Conservation (phyloP, 2,113 vertebrate genomes). For the Ploceus nigricollis region DNA sequence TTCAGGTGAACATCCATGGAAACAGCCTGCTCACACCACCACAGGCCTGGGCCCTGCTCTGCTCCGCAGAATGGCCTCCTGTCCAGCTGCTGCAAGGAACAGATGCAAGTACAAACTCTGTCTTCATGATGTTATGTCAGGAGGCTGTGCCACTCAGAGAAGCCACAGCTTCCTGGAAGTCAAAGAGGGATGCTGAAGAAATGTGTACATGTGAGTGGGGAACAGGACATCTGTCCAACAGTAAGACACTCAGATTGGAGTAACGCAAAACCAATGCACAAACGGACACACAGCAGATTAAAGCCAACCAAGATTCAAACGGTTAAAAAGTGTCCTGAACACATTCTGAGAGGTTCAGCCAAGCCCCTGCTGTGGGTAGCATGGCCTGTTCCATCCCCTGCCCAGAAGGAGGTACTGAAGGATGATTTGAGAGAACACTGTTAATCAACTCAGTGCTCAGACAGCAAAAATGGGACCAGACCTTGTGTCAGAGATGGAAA, state of each 20-base stretch:
- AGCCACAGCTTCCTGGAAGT: neutral
- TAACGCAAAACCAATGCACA: constrained; percentile 37
- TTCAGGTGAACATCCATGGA: neutral
- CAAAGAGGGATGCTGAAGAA: neutral
- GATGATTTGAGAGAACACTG: neutral
- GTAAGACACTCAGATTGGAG: neutral
- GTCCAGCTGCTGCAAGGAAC: neutral
- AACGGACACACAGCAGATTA: constrained; percentile 24
- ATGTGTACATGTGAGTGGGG: neutral
- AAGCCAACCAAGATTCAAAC: constrained; percentile 46
- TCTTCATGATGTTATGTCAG: neutral
- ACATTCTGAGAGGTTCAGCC: neutral
- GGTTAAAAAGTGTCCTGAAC: constrained; percentile 42
- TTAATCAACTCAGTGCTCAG: neutral
- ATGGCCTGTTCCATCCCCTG: neutral
- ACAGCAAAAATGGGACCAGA: neutral
- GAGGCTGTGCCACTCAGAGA: neutral
- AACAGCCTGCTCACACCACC: neutral
- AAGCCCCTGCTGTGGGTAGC: neutral
- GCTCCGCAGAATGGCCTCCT: neutral
- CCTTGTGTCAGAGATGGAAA: neutral
- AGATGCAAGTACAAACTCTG: neutral
- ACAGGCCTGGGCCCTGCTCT: neutral
- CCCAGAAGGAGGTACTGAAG: neutral
- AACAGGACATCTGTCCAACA: neutral